Base-by-base conservation (phyloP, 2,888 invertebrate genomes). In the Heliothis peltigera region DNA sequence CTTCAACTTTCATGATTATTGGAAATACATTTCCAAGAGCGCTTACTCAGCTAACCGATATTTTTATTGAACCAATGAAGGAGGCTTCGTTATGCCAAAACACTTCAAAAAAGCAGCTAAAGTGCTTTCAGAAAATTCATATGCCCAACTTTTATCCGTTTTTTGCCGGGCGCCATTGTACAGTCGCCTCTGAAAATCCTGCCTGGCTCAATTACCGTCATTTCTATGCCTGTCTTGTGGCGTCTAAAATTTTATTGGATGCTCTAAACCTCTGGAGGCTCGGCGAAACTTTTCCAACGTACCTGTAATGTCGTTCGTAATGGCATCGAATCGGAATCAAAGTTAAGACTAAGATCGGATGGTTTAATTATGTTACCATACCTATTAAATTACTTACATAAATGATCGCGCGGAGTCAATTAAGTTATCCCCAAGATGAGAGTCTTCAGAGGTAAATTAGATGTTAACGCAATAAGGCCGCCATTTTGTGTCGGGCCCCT, bases 391-490 rank as follows among this genome's bases (percentile, higher is more conserved):
- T 74, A 64, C 68, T 54, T 65, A 71, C 59, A 70, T 79, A 78
- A 79, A 80, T 85, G 77, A 83, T 70, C 60, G 66, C 68, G 63
- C 64, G 55, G 73, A 78, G 77, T 66, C 70, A 82, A 85, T 85
- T 78, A 77, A 76, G 62, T 84, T 85, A 85, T 77, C 64, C 68
- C 74, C 66, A 68, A 81, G 85, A 84, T 86, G 85, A 86, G 84
- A 83, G 84, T 79, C 72, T 81, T 78, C 78, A 79, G 78, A 84
- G 82, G 84, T 77, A 80, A 88, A 88, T 89, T 86, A 86, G 81
- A 81, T 71, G 81, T 73, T 88, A 88, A 89, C 84, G 84, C 81
- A 87, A 89, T 89, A 84, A 86, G 73, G 66, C 66, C 64, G 69
- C 75, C 68, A 67, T 73, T 74, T 77, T 76, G 77, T 53, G 51